Percentiles rank a stretch among this genome's conserved stretches.
These are phyloP conservation scores for Halichoerus grypus DNA, from an alignment of 2,113 vertebrate species.

Conservation along the genomic window DNA sequence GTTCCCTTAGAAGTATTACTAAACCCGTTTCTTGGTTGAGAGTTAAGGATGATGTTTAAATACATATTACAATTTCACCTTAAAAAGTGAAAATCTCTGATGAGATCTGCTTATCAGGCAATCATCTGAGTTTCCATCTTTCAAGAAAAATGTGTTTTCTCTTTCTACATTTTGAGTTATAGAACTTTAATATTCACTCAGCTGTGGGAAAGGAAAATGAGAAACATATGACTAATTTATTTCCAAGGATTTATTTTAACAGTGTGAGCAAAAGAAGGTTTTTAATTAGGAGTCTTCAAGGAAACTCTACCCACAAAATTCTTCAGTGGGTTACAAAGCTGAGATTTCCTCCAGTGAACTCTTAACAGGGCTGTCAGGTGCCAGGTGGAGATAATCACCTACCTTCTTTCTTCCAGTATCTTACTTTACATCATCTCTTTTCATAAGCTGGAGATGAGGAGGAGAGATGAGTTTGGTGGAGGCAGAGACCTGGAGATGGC, in stretches of 20 bases:
- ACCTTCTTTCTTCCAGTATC: neutral
- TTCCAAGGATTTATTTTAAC: constrained; percentile 15
- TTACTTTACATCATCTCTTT: neutral
- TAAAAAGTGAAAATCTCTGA: constrained; percentile 25
- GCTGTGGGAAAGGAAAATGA: constrained; percentile 46
- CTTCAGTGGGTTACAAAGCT: neutral
- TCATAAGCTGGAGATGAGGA: neutral
- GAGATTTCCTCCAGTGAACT: neutral
- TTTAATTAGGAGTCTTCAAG: constrained; percentile 39
- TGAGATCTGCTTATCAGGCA: neutral
- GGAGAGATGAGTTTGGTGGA: neutral
- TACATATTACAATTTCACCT: constrained; percentile 42
- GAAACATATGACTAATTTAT: constrained; percentile 52
- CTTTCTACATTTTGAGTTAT: constrained; percentile 50
- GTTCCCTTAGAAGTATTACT: neutral
- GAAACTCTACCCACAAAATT: constrained; percentile 41
- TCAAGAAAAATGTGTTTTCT: constrained; percentile 56
- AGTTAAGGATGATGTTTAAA: constrained; percentile 4
- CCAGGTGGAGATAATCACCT: neutral
- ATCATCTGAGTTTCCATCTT: neutral
- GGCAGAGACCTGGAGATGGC: neutral
- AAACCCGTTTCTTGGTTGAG: neutral
- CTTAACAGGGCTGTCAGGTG: neutral
- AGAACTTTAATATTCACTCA: constrained; percentile 29
- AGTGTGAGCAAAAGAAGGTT: constrained; percentile 3